phyloP scores from a whole-genome alignment of 2,113 vertebrate genomes.

The Rynchops niger region DNA sequence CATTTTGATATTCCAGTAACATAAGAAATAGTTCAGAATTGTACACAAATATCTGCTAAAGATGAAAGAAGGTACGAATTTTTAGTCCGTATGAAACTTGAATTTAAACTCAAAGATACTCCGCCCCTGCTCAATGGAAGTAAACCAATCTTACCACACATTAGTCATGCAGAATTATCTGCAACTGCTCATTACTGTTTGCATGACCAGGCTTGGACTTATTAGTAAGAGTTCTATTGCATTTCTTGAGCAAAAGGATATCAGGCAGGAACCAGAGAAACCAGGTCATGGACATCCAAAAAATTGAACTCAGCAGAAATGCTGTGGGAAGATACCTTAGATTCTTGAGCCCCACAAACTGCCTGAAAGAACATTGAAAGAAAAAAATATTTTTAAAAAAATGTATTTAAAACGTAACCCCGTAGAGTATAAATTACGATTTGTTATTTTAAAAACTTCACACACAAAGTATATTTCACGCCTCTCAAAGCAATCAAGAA shows the following conservation, averaged over 20 bases:
- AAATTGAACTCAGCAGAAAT: constrained; percentile 84
- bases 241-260: constrained; percentile 85
- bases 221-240: background rate
- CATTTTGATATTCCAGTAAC: background rate
- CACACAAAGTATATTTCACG: background rate
- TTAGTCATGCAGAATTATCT: background rate
- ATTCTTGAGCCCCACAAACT: constrained; percentile 72
- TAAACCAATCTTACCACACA: background rate
- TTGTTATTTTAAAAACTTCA: background rate
- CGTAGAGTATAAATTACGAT: background rate
- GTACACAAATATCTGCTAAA: background rate
- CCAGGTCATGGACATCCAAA: constrained; percentile 94
- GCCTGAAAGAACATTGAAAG: constrained; percentile 72
- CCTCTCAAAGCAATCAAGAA: background rate
- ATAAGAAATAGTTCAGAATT: background rate
- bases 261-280: constrained; percentile 88
- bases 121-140: background rate
- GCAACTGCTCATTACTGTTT: background rate
- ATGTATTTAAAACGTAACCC: background rate
- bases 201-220: background rate
- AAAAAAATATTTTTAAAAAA: background rate
- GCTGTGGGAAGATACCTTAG: constrained; percentile 80
- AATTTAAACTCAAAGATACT: background rate
- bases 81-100: background rate
- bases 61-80: background rate